Evolutionary conservation across 1,140 invertebrate species (phyloP).

Genomic region (Apis cerana): DNA sequence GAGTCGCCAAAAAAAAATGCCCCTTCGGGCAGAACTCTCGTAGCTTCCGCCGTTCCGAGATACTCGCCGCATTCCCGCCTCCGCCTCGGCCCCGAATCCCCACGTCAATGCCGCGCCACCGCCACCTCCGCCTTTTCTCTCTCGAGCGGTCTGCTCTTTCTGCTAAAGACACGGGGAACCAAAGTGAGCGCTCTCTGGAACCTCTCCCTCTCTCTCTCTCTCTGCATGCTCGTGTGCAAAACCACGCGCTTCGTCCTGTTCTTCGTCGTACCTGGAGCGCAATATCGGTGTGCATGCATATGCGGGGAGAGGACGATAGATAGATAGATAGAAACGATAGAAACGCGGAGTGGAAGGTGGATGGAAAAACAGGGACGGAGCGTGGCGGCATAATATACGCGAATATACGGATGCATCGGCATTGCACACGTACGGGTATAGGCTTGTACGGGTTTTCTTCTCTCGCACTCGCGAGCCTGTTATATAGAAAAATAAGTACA

Average conservation of each 20-base stretch:
- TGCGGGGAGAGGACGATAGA: slow-evolving; percentile 2
- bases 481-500: slow-evolving; percentile 71
- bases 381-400: neutral
- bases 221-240: slow-evolving; percentile 6
- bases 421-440: neutral
- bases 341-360: neutral
- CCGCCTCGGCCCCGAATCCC: slow-evolving; percentile 2
- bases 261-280: neutral
- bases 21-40: slow-evolving; percentile 61
- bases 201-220: no score
- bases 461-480: slow-evolving; percentile 50
- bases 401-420: slow-evolving; percentile 37
- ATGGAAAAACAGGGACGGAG: slow-evolving; percentile 7
- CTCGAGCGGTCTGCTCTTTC: slow-evolving; percentile 18
- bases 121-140: slow-evolving; percentile 14
- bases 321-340: slow-evolving; percentile 18
- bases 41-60: slow-evolving; percentile 66
- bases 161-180: slow-evolving; percentile 18
- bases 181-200: slow-evolving; percentile 1
- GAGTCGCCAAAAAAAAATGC: slow-evolving; percentile 56
- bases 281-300: slow-evolving; percentile 22
- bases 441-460: slow-evolving; percentile 29
- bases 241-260: neutral
- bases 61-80: slow-evolving; percentile 15
- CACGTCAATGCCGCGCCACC: slow-evolving; percentile 11